phyloP scores from a whole-genome alignment of 2,797 vertebrate species.

The Etheostoma perlongum region DNA sequence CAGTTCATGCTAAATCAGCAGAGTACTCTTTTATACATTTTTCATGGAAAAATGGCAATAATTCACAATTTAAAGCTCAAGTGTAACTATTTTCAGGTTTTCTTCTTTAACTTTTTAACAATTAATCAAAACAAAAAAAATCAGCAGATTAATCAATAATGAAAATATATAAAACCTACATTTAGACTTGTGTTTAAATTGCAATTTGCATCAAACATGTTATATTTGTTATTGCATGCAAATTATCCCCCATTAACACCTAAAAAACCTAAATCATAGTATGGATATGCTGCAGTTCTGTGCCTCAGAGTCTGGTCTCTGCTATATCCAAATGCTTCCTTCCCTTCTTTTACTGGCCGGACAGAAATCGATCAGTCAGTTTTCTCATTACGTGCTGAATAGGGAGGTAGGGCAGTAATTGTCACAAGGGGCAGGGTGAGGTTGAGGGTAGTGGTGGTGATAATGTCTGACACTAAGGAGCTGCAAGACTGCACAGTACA shows the following conservation, averaged over 20 bases:
- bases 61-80: not conserved
- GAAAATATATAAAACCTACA: constrained; percentile 10
- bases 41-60: not conserved
- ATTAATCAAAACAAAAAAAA: constrained; percentile 11
- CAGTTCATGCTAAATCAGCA: not conserved
- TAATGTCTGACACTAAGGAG: constrained; percentile 80
- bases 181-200: not conserved
- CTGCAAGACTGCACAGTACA: constrained; percentile 75
- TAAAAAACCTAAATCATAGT: constrained; percentile 28
- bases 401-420: constrained; percentile 85
- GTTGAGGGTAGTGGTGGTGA: constrained; percentile 81
- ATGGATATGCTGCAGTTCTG: constrained; percentile 53
- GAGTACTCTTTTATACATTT: not conserved
- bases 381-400: constrained; percentile 86
- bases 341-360: constrained; percentile 76
- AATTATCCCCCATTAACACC: constrained; percentile 12
- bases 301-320: constrained; percentile 56
- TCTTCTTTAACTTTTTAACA: not conserved
- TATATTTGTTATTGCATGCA: not conserved
- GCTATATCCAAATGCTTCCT: constrained; percentile 61
- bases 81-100: constrained; percentile 2
- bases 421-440: constrained; percentile 84
- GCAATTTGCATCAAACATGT: not conserved
- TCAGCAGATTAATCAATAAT: constrained; percentile 10
- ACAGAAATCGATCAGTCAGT: constrained; percentile 86